These are phyloP conservation scores for Gobiocypris rarus DNA, from an alignment of 2,113 vertebrate genomes.

Conservation along the genomic window DNA sequence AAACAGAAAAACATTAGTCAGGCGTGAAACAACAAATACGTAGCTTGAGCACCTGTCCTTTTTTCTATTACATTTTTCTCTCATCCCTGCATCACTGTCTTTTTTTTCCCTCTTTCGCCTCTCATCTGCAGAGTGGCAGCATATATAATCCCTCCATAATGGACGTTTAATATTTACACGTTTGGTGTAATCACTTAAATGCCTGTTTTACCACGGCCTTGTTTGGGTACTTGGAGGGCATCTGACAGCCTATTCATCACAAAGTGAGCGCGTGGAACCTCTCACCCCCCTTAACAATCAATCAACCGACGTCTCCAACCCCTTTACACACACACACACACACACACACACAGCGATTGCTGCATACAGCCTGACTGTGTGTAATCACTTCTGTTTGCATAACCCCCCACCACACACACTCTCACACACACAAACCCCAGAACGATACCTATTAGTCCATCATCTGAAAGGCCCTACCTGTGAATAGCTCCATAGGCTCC, in stretches of 20 bases:
- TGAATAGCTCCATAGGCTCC: slow-evolving; percentile 47
- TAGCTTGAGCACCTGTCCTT: slow-evolving; percentile 59
- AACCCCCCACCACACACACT: slow-evolving; percentile 34
- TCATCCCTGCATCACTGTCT: not conserved
- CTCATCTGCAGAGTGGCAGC: slow-evolving; percentile 62
- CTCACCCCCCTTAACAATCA: slow-evolving; percentile 75
- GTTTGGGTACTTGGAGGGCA: slow-evolving; percentile 74
- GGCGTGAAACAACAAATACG: slow-evolving; percentile 44
- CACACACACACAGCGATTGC: not conserved
- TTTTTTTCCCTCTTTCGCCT: slow-evolving; percentile 13
- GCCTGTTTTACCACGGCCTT: slow-evolving; percentile 58
- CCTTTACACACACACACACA: slow-evolving; percentile 40
- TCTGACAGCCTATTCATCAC: slow-evolving; percentile 83
- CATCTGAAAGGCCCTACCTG: slow-evolving; percentile 51
- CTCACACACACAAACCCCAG: slow-evolving; percentile 29
- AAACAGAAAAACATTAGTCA: slow-evolving; percentile 56
- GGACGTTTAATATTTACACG: slow-evolving; percentile 81
- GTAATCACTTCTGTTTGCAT: slow-evolving; percentile 53
- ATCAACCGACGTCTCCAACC: slow-evolving; percentile 75
- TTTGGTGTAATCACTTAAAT: slow-evolving; percentile 78
- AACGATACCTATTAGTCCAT: slow-evolving; percentile 56
- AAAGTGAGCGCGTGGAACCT: slow-evolving; percentile 76
- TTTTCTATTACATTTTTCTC: slow-evolving; percentile 48
- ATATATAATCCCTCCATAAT: slow-evolving; percentile 77
- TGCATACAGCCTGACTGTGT: slow-evolving; percentile 29